phyloP scores from a whole-genome alignment of 2,797 vertebrate species.

The Sandelia bainsii region DNA sequence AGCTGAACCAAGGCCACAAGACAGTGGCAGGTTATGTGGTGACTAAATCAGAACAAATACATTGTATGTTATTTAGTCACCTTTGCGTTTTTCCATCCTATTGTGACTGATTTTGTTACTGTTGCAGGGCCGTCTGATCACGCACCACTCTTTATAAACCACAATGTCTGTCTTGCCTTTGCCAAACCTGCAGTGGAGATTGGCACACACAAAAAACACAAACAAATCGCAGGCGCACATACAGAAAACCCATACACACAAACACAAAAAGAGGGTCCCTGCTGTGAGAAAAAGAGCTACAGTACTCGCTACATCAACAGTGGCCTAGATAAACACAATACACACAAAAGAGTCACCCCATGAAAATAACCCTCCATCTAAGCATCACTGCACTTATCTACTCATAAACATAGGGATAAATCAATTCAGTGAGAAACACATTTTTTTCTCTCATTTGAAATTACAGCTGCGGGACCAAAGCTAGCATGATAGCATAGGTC shows the following conservation, averaged over 20 bases:
- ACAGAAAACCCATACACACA: conserved; percentile 63
- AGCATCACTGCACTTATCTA: conserved; percentile 85
- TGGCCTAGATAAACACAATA: conserved; percentile 87
- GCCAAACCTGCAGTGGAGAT: conserved; percentile 65
- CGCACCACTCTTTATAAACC: conserved; percentile 62
- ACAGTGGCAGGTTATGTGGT: conserved; percentile 16
- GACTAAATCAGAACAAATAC: conserved; percentile 40
- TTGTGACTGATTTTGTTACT: conserved; percentile 78
- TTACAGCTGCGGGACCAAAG: conserved; percentile 81
- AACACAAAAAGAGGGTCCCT: conserved; percentile 74
- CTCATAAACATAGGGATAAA: conserved; percentile 86
- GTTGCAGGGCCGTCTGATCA: conserved; percentile 67
- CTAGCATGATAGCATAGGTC: conserved; percentile 85
- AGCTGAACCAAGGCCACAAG: conserved; percentile 38
- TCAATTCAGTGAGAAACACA: conserved; percentile 82
- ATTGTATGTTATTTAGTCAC: conserved; percentile 53
- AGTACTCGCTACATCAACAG: conserved; percentile 82
- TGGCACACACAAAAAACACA: conserved; percentile 52
- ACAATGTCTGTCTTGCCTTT: conserved; percentile 71
- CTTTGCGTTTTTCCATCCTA: conserved; percentile 58
- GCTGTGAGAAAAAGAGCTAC: conserved; percentile 81
- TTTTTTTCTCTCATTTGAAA: conserved; percentile 81
- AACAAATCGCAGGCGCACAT: conserved; percentile 62
- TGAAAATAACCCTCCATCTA: conserved; percentile 85
- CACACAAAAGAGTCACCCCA: conserved; percentile 82